Evolutionary conservation across 2,113 vertebrate species (phyloP), one percentile per base, ranked within the genome.

Genomic region (Poeciliopsis turrubarensis): DNA sequence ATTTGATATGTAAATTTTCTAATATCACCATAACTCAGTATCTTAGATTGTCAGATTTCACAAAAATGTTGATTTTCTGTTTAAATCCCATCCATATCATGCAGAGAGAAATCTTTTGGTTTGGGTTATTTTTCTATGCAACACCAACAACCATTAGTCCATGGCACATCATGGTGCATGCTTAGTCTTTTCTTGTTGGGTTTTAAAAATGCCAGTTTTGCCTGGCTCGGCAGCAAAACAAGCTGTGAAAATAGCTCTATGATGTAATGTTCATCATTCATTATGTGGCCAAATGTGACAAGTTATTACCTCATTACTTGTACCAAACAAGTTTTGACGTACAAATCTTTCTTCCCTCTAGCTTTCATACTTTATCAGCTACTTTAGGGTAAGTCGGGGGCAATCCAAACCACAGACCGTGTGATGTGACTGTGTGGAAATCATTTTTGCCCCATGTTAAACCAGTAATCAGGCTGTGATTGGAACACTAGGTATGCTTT

Each of bases 391-490:
- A 63, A 80, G 72, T 34, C 76, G 27, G 63, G 12, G 54, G 54
- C 54, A 25, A 44, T 86, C 77, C 82, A 90, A 89, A 82, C 89
- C 81, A 19, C 85, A 80, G 78, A 78, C 72, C 29, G 4, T 81
- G 72, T 70, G 57, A 86, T 76, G 76, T 67, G 65, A 82, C 72
- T 75, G 63, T 26, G n/a, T 68, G 72, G 84, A 85, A 88, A 83
- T 91, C 29, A 68, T 76, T 79, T 68, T 74, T 75, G 76, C 72
- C 79, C 77, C 47, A 78, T 73, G 67, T 72, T 78, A 75, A 87
- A 84, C 69, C 74, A 73, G 79, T 64, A 86, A 82, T 87, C 76
- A 77, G 74, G 64, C 78, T 60, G 57, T 63, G 29, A 68, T 78
- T 63, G 64, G 73, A 85, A 70, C 74, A 79, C 67, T 63, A 75